These are phyloP conservation scores for Scomberomorus guttatus DNA, from an alignment of 2,797 vertebrate species.

Conservation along the genomic window DNA sequence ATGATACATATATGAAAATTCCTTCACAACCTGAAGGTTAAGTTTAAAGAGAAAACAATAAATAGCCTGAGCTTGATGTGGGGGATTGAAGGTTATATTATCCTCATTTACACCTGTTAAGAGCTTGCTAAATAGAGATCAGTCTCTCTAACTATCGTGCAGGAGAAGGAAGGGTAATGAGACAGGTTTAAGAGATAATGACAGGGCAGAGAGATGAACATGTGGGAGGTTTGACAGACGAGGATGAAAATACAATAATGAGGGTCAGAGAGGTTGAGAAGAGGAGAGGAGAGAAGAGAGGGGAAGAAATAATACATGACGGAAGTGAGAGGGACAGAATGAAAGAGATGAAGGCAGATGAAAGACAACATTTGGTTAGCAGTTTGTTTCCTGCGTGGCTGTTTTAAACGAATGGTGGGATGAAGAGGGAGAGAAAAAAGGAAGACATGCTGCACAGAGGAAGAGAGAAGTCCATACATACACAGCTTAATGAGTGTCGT, in stretches of 20 bases:
- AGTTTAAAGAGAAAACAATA: neutral
- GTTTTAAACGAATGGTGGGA: too few species aligned
- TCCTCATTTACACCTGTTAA: neutral
- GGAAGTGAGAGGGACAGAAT: neutral
- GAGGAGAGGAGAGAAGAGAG: neutral
- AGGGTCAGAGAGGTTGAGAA: conserved; percentile 7
- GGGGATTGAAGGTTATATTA: neutral
- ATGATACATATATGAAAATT: too few species aligned
- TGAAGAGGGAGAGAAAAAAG: too few species aligned
- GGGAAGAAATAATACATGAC: neutral
- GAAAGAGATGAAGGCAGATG: neutral
- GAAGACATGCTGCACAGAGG: too few species aligned
- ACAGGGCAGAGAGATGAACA: neutral
- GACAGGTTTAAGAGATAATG: neutral
- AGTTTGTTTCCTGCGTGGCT: too few species aligned
- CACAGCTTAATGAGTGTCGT: too few species aligned
- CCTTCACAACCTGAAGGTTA: neutral
- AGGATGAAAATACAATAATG: neutral
- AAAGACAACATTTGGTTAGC: neutral
- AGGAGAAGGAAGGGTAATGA: neutral
- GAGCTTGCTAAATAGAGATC: neutral
- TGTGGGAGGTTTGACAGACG: neutral
- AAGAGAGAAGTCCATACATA: too few species aligned
- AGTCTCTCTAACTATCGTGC: neutral
- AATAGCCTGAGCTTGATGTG: neutral